Conservation (phyloP, 2,888 invertebrate species). For the Cantharis flavilabris region DNA sequence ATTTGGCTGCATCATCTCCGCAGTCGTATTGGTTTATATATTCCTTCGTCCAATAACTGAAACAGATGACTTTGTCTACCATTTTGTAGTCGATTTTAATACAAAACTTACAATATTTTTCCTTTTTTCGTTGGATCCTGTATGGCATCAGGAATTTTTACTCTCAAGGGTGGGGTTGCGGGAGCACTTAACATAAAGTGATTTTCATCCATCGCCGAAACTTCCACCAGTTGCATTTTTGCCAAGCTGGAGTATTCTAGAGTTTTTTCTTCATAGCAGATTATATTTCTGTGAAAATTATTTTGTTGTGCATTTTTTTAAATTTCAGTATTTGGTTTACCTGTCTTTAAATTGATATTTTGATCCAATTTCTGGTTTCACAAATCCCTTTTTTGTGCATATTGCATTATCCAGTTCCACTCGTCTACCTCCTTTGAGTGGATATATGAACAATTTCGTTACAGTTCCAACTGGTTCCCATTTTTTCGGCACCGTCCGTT, state of each 20-base stretch:
- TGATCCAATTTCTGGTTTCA: slow-evolving; percentile 31
- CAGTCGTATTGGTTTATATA: slow-evolving; percentile 58
- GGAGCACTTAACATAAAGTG: slow-evolving; percentile 56
- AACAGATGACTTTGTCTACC: not conserved
- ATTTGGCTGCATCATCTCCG: slow-evolving; percentile 64
- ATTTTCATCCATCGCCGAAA: slow-evolving; percentile 51
- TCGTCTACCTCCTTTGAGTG: slow-evolving; percentile 54
- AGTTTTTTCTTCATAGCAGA: not conserved
- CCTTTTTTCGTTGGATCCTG: not conserved
- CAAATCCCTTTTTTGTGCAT: slow-evolving; percentile 49
- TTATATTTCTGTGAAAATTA: not conserved
- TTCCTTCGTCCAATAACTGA: not conserved
- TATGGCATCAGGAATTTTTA: slow-evolving; percentile 45
- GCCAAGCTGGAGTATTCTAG: slow-evolving; percentile 55
- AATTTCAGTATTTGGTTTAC: not conserved
- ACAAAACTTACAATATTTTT: not conserved
- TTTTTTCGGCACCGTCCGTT: slow-evolving; percentile 39
- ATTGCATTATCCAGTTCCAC: slow-evolving; percentile 42
- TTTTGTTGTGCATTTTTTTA: too few relatives aligned
- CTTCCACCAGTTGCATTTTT: slow-evolving; percentile 55
- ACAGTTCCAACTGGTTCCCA: slow-evolving; percentile 50
- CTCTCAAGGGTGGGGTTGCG: slow-evolving; percentile 55
- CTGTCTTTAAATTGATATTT: not conserved
- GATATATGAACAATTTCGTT: slow-evolving; percentile 48
- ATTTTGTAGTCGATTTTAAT: not conserved